phyloP scores from a whole-genome alignment of 2,113 vertebrate species.

The Nothoprocta pentlandii region DNA sequence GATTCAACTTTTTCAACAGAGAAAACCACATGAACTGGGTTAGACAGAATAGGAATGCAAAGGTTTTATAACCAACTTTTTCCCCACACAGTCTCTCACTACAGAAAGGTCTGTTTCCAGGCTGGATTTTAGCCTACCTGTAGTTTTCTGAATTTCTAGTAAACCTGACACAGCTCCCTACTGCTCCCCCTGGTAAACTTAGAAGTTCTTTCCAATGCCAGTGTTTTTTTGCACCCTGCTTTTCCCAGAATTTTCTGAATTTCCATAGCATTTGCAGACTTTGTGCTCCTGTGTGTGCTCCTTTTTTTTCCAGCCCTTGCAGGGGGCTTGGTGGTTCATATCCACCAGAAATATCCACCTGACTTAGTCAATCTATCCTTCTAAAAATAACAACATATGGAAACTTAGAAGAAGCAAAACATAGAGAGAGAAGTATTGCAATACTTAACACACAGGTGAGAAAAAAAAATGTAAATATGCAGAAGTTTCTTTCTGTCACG shows the following conservation, averaged over 20 bases:
- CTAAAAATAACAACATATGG: not conserved
- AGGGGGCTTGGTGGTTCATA: not conserved
- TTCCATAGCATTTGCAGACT: not conserved
- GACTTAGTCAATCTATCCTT: accelerated
- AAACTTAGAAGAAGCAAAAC: not conserved
- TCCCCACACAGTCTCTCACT: not conserved
- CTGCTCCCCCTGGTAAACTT: not conserved
- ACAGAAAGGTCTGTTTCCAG: not conserved
- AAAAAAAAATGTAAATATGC: not conserved
- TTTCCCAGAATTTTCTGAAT: not conserved
- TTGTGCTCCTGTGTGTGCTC: not conserved
- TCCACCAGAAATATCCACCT: not conserved
- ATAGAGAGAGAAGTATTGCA: not conserved
- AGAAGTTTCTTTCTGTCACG: not conserved
- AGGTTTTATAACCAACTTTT: not conserved
- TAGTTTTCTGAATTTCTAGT: not conserved
- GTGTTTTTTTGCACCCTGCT: accelerated
- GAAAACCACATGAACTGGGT: not conserved
- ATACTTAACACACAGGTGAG: not conserved
- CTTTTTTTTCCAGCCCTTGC: not conserved
- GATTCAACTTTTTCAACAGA: not conserved
- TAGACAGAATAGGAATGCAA: not conserved
- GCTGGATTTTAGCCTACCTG: not conserved
- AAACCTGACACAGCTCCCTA: not conserved
- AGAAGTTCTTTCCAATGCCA: not conserved